Evolutionary conservation across 2,113 vertebrate genomes (phyloP).

Genomic region (Eudyptes chrysolophus): DNA sequence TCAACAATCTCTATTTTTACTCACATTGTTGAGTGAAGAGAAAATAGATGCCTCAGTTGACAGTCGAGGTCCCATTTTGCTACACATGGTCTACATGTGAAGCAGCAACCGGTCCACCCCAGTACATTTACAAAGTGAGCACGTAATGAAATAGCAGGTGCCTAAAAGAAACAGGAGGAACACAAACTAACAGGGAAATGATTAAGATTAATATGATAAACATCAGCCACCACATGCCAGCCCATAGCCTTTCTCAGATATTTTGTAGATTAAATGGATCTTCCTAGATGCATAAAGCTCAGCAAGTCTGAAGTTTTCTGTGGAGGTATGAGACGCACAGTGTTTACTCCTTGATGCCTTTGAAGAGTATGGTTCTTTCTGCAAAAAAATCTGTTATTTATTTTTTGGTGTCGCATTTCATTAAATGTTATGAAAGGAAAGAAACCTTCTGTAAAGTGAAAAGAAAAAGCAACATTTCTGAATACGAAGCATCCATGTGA

Average conservation of each 20-base stretch:
- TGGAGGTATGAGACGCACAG: not conserved
- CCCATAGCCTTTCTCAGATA: not conserved
- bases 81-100: not conserved
- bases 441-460: not conserved
- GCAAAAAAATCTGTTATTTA: not conserved
- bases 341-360: not conserved
- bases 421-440: not conserved
- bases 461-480: conserved; percentile 26
- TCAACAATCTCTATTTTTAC: not conserved
- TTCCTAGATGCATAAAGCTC: not conserved
- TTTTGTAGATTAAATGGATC: not conserved
- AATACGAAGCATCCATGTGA: not conserved
- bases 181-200: not conserved
- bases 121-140: not conserved
- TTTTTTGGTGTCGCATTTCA: not conserved
- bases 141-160: not conserved
- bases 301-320: not conserved
- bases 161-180: not conserved
- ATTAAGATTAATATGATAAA: not conserved
- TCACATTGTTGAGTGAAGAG: not conserved
- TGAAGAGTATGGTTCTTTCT: not conserved
- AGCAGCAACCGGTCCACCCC: not conserved
- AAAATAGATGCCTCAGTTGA: not conserved
- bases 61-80: not conserved
- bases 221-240: not conserved